A percentile compares a stretch with the other conserved stretches of the same genome.
Evolutionary conservation across 2,888 invertebrate species (phyloP).

Genomic region (Sphecodes monilicornis): DNA sequence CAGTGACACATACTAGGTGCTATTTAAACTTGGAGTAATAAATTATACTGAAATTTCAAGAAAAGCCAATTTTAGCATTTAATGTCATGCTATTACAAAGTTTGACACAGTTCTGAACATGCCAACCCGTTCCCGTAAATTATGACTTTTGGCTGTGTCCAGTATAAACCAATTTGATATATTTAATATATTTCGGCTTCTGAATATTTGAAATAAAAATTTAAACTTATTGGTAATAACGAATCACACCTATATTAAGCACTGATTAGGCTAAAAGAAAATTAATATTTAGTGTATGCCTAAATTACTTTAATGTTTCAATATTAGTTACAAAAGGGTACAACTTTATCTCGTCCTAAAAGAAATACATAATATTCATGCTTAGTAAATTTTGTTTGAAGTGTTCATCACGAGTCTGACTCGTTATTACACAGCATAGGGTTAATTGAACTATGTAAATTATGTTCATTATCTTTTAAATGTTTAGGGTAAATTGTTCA

Average conservation of each 20-base stretch:
- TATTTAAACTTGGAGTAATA: neutral
- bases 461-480: neutral
- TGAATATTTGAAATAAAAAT: neutral
- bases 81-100: neutral
- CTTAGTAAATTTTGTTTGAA: neutral
- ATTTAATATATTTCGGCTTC: neutral
- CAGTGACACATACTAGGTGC: neutral
- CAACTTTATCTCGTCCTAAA: neutral
- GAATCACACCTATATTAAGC: too few relatives aligned
- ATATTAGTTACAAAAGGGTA: neutral
- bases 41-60: neutral
- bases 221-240: too few relatives aligned
- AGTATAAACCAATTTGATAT: neutral
- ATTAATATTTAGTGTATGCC: neutral
- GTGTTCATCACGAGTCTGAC: neutral
- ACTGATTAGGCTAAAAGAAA: too few relatives aligned
- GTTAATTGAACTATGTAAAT: too few relatives aligned
- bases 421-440: neutral
- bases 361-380: neutral
- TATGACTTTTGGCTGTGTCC: neutral
- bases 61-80: neutral
- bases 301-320: neutral
- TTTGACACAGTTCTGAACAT: constrained; percentile 7
- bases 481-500: neutral
- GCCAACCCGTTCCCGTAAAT: constrained; percentile 1